These are phyloP conservation scores for Callipepla californica DNA, from an alignment of 2,113 vertebrate species.

Conservation along the genomic window DNA sequence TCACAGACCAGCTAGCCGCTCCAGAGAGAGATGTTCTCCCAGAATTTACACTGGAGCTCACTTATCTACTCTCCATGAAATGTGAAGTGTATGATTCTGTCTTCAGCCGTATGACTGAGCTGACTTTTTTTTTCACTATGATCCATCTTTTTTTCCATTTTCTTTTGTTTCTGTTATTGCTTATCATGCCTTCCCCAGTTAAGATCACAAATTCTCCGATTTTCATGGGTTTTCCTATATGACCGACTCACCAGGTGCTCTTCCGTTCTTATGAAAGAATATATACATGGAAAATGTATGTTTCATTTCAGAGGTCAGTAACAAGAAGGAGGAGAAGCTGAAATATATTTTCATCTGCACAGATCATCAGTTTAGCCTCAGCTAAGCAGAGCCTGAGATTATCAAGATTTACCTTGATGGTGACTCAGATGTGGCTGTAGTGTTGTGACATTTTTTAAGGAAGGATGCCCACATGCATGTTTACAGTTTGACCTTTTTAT, in stretches of 20 bases:
- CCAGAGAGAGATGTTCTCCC: not conserved
- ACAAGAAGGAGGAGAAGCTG: not conserved
- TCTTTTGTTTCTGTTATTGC: not conserved
- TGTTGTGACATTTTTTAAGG: not conserved
- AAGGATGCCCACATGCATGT: not conserved
- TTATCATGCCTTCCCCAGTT: not conserved
- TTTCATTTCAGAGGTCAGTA: not conserved
- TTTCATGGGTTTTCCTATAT: not conserved
- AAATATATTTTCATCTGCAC: not conserved
- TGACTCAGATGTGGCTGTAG: not conserved
- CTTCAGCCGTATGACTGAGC: not conserved
- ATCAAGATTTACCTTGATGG: not conserved
- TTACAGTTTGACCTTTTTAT: not conserved
- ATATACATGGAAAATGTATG: not conserved
- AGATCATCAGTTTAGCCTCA: not conserved
- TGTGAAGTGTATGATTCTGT: accelerated
- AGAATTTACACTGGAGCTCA: not conserved
- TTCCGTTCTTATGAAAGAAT: not conserved
- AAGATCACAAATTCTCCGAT: not conserved
- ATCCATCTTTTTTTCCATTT: not conserved
- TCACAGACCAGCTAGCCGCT: not conserved
- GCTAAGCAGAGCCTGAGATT: not conserved
- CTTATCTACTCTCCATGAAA: not conserved
- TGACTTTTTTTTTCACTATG: not conserved
- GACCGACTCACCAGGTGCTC: not conserved